Conservation (phyloP, 2,888 invertebrate species). For the Habrosyne pyritoides region DNA sequence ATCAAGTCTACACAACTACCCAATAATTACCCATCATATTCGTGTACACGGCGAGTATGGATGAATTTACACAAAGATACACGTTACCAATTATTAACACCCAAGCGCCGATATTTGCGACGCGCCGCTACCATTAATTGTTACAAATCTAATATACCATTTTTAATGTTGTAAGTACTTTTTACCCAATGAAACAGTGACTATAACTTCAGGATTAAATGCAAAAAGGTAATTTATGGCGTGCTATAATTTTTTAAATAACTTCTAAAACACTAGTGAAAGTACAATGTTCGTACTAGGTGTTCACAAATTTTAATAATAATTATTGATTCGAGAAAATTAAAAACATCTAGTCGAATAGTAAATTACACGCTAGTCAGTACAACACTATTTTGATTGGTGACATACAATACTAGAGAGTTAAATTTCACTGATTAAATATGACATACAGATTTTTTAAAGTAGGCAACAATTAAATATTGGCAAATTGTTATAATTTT, state of each 20-base stretch:
- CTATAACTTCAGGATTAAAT: constrained; percentile 55
- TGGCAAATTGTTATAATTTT: neutral
- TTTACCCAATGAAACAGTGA: constrained; percentile 56
- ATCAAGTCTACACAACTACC: constrained; percentile 82
- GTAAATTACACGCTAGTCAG: constrained; percentile 65
- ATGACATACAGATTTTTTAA: constrained; percentile 11
- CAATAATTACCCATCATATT: constrained; percentile 70
- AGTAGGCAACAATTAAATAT: constrained; percentile 8
- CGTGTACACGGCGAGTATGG: constrained; percentile 71
- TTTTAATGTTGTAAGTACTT: too few relatives aligned
- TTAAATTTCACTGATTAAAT: constrained; percentile 16
- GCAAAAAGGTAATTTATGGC: constrained; percentile 57
- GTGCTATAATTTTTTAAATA: constrained; percentile 62
- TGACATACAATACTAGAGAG: constrained; percentile 36
- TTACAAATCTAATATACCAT: constrained; percentile 44
- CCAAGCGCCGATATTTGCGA: constrained; percentile 41
- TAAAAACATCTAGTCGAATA: constrained; percentile 38
- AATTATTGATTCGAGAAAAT: constrained; percentile 20
- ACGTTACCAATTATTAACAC: constrained; percentile 59
- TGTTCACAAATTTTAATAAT: constrained; percentile 36
- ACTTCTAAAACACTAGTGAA: constrained; percentile 53
- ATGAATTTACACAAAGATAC: constrained; percentile 65
- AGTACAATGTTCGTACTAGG: constrained; percentile 41
- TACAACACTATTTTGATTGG: constrained; percentile 52
- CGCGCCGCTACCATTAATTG: constrained; percentile 44